phyloP scores from a whole-genome alignment of 2,113 vertebrate genomes.

The Pangasianodon hypophthalmus region DNA sequence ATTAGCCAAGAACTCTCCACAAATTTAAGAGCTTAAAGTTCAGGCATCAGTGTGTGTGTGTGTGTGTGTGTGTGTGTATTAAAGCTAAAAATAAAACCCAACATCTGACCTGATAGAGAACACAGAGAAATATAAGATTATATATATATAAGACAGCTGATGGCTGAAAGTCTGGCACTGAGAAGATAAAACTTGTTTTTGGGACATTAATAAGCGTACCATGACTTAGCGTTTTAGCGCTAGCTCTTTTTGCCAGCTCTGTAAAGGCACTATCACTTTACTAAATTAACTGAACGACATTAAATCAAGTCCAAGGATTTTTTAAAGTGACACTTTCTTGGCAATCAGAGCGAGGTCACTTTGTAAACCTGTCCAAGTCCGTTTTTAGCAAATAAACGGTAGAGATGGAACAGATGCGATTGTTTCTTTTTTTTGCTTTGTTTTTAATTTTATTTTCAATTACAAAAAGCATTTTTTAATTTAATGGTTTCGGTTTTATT shows the following conservation, averaged over 20 bases:
- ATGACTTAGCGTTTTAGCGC: background rate
- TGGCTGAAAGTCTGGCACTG: background rate
- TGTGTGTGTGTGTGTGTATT: background rate
- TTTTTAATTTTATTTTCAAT: background rate
- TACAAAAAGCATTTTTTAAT: background rate
- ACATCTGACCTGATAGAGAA: background rate
- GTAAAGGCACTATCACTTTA: background rate
- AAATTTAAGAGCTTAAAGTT: conserved; percentile 1
- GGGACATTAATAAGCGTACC: background rate
- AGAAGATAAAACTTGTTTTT: background rate
- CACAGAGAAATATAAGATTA: background rate
- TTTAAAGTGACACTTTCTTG: background rate
- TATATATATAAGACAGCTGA: background rate
- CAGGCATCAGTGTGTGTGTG: background rate
- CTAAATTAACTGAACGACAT: background rate
- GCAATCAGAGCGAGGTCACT: background rate
- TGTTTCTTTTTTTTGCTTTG: background rate
- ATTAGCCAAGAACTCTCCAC: conserved; percentile 42
- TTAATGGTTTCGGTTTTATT: background rate
- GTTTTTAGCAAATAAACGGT: background rate
- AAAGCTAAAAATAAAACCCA: background rate
- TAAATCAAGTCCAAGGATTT: background rate
- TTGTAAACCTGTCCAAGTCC: background rate
- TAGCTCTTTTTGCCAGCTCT: background rate
- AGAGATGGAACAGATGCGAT: background rate